Evolutionary conservation across 1,140 invertebrate genomes (phyloP).

Genomic region (Brachystomella parvula): DNA sequence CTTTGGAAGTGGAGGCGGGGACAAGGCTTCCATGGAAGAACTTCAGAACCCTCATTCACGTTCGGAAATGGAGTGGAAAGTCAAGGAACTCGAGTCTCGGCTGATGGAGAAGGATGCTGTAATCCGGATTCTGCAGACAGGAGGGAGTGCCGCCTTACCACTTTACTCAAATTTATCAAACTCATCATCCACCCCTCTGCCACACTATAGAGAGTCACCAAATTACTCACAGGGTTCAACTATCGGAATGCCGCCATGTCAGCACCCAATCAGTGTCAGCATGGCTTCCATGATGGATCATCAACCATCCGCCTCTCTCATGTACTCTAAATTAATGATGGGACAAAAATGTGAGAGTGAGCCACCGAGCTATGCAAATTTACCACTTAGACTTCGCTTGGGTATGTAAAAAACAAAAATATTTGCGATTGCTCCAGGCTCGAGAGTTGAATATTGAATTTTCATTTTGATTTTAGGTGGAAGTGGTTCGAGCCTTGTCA

Average conservation of each 20-base stretch:
- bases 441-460: too few relatives aligned
- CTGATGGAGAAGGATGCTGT: slow-evolving; percentile 80
- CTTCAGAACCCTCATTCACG: slow-evolving; percentile 57
- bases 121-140: slow-evolving; percentile 68
- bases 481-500: slow-evolving; percentile 33
- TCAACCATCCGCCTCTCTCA: slow-evolving; percentile 12
- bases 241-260: background rate
- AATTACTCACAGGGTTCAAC: slow-evolving; percentile 17
- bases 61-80: slow-evolving; percentile 74
- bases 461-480: too few relatives aligned
- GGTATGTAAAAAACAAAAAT: too few relatives aligned
- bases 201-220: slow-evolving; percentile 33
- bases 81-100: slow-evolving; percentile 79
- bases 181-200: slow-evolving; percentile 3
- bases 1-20: slow-evolving; percentile 22
- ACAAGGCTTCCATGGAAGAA: background rate
- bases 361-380: slow-evolving; percentile 35
- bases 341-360: slow-evolving; percentile 32
- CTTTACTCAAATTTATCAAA: background rate
- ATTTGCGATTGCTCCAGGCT: too few relatives aligned
- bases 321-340: slow-evolving; percentile 29
- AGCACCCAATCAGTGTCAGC: slow-evolving; percentile 17
- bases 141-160: background rate
- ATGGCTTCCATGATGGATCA: slow-evolving; percentile 17
- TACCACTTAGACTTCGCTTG: slow-evolving; percentile 36